Evolutionary conservation across 2,113 vertebrate species (phyloP).

Genomic region (Hemichromis elongatus): DNA sequence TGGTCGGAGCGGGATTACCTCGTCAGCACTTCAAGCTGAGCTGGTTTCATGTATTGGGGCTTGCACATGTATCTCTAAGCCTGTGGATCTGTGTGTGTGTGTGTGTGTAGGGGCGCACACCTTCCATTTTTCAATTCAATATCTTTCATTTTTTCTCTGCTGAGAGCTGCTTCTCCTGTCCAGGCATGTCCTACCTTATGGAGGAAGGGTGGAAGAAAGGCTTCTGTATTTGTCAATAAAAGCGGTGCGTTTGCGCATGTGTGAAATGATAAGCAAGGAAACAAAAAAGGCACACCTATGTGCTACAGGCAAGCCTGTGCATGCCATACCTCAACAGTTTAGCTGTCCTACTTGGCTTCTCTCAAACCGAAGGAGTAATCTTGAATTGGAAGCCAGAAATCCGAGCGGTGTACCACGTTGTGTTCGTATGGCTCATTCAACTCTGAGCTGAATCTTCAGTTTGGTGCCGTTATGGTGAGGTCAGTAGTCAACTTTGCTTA

Average conservation of each 20-base stretch:
- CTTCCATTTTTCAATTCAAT: constrained; percentile 64
- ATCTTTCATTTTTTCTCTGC: constrained; percentile 51
- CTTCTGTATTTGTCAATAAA: neutral
- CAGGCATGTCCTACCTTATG: constrained; percentile 18
- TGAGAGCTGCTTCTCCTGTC: constrained; percentile 45
- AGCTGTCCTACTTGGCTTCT: neutral
- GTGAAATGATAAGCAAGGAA: neutral
- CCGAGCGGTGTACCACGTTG: neutral
- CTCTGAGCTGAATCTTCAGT: neutral
- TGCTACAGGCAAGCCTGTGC: constrained; percentile 16
- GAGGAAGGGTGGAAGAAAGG: constrained; percentile 19
- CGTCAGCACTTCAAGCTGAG: constrained; percentile 61
- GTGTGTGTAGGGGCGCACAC: constrained; percentile 28
- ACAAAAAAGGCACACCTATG: constrained; percentile 26
- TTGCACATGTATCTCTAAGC: constrained; percentile 10
- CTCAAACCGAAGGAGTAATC: neutral
- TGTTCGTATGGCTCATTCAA: neutral
- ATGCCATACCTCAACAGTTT: neutral
- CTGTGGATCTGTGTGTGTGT: neutral
- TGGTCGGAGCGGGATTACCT: constrained; percentile 56
- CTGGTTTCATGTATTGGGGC: neutral
- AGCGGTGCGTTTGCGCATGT: neutral
- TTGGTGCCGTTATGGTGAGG: neutral
- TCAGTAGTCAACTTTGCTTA: neutral
- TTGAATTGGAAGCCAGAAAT: neutral